Base-by-base conservation (phyloP, 2,888 invertebrate species). In the Gastracanthus pulcherrimus region DNA sequence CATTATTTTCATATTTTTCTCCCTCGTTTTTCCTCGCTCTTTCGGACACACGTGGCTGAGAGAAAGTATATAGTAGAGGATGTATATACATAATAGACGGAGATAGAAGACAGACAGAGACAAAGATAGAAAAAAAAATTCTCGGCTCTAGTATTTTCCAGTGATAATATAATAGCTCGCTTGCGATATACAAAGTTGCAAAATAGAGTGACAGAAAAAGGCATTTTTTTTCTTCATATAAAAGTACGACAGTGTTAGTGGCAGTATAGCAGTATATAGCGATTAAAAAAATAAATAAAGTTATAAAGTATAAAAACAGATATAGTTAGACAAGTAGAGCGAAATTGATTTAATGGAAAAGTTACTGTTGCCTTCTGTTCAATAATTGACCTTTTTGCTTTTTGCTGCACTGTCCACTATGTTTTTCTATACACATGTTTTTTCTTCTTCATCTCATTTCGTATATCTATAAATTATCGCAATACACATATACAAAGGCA, bases 361-460 rank as follows among this genome's bases (percentile, higher is more conserved):
- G 66, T 72, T 76, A 77, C 60, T 72, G 67, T 77, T 81, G 81
- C 72, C 77, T 77, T 36, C 67, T 70, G 41, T 72, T 48, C 29
- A 41, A 41, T 77, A 77, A 60, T 67, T 51, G 58, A 69, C 67
- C 72, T 36, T 66, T 81, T 74, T n/a, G 58, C 34, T 45, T 60
- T n/a, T 60, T 76, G 71, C 62, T 69, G 72, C 48, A 60, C 74
- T 77, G 69, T 77, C 76, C 67, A 72, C 48, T 51, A 71, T 66
- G 64, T 58, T 70, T 31, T 55, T 38, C 38, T 69, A 3, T n/a
- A 36, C 34, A 36, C 9, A 31, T 16, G 36, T 77, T 71, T 60
- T 48, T 69, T n/a, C 29, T 51, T 29, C 3, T 41, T 71, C 23
- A 48, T 45, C 34, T 67, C 36, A 29, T 51, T 67, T 60, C 36